phyloP scores from a whole-genome alignment of 2,888 invertebrate genomes.

The Pristionchus exspectatus region DNA sequence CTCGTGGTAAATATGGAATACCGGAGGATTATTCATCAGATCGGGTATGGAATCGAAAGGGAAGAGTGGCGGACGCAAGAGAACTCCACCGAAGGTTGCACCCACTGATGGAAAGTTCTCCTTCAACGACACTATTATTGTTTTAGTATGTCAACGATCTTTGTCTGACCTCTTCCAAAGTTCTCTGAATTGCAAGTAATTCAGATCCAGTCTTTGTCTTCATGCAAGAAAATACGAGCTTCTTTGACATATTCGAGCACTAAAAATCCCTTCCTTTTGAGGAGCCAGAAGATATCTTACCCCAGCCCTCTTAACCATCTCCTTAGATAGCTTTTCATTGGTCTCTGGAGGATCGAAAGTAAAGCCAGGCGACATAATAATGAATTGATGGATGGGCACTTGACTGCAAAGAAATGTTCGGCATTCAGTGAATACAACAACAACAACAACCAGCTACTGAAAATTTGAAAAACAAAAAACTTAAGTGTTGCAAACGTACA shows the following conservation, averaged over 20 bases:
- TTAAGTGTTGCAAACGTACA: not conserved
- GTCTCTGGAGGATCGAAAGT: not conserved
- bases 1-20: not conserved
- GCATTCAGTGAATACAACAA: not conserved
- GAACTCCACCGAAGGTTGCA: slow-evolving; percentile 16
- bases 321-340: not conserved
- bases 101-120: not conserved
- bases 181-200: slow-evolving; percentile 24
- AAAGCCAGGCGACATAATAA: slow-evolving; percentile 32
- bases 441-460: not conserved
- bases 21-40: not conserved
- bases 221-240: not conserved
- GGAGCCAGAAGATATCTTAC: not conserved
- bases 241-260: slow-evolving; percentile 22
- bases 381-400: slow-evolving; percentile 27
- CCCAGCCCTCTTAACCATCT: slow-evolving; percentile 28
- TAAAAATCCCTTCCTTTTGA: not conserved
- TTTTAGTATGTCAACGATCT: not conserved
- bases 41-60: slow-evolving; percentile 11
- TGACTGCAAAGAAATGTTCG: not conserved
- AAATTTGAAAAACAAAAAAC: not conserved
- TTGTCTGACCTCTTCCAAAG: not conserved
- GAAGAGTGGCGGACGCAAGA: slow-evolving; percentile 26
- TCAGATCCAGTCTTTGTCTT: not conserved
- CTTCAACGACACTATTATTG: not conserved